Evolutionary conservation across 1,140 invertebrate genomes (phyloP), one percentile per base, ranked within the genome.

Genomic region (Papilio polytes): DNA sequence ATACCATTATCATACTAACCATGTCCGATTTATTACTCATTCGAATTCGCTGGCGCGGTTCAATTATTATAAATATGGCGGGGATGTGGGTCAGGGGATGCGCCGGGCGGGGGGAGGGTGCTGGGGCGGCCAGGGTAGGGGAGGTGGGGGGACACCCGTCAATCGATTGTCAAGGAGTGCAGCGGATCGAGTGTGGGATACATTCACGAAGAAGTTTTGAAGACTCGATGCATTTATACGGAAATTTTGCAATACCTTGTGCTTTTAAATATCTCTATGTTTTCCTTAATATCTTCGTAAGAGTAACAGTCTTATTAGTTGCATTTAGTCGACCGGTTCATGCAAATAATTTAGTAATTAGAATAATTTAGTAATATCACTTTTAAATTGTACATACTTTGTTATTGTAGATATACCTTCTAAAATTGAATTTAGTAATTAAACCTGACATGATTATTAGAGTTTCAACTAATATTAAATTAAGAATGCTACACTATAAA

Each of bases 51-150:
- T 86, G 82, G 87, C 88, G 85, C 84, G 89, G 90, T 93, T 91
- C 94, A 95, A 94, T 94, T 95, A 94, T 94, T 93, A 95, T 95
- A 94, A 95, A 95, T 95, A 95, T 94, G 90, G 89, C 90, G 85
- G 85, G 90, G 84, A 94, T 94, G 89, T 94, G 92, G 94, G 94
- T 94, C 93, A 94, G 86, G 85, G 80, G 88, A 85, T 85, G 85
- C 82, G 86, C 81, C 70, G 76, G 84, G 74, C 31, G 46, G 46
- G 2, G 74, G 86, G 84, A 84, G 85, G 85, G 84, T 85, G 87
- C 84, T 87, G 82, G 87, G 85, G 74, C 80, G 83, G 74, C 20
- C 80, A 82, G 76, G 80, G 15, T 22, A 82, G 81, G 82, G 80
- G 80, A 83, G 80, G 56, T 81, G 82, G 31, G 31, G 31, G 31